Conservation (phyloP, 1,140 invertebrate genomes). For the Diabrotica virgifera region DNA sequence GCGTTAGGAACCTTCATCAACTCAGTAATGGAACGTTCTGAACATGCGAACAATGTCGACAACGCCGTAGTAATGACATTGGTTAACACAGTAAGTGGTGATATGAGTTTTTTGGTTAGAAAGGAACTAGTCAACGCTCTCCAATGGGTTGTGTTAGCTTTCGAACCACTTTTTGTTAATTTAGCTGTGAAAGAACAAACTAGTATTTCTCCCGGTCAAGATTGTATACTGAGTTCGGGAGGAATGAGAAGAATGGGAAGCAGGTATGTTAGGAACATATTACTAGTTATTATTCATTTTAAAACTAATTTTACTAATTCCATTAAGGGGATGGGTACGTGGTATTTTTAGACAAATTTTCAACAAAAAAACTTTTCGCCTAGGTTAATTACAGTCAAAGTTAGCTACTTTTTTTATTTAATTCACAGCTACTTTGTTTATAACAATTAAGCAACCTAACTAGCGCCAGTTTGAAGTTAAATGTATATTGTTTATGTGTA, state of each 20-base stretch:
- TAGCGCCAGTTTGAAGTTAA: too few species aligned
- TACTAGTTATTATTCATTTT: not conserved
- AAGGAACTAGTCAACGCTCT: slow-evolving; percentile 77
- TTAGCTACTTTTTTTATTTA: too few species aligned
- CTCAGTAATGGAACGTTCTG: slow-evolving; percentile 74
- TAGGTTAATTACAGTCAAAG: too few species aligned
- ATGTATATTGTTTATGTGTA: too few species aligned
- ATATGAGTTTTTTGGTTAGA: slow-evolving; percentile 86
- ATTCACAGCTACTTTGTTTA: too few species aligned
- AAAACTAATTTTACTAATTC: not conserved
- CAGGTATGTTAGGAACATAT: slow-evolving; percentile 6
- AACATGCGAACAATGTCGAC: slow-evolving; percentile 90
- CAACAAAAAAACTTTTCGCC: too few species aligned
- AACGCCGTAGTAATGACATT: slow-evolving; percentile 85
- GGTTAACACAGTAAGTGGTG: slow-evolving; percentile 70
- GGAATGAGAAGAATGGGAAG: slow-evolving; percentile 33
- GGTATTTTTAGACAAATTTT: too few species aligned
- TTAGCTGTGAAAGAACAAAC: slow-evolving; percentile 70
- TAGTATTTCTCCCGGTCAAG: slow-evolving; percentile 43
- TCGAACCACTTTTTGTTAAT: slow-evolving; percentile 85
- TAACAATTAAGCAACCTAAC: too few species aligned
- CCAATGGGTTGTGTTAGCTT: slow-evolving; percentile 86
- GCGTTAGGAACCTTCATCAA: slow-evolving; percentile 92
- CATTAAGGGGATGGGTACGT: too few species aligned
- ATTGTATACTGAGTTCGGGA: slow-evolving; percentile 19